Base-by-base conservation (phyloP, 1,140 invertebrate species). In the Globodera ellingtonae region DNA sequence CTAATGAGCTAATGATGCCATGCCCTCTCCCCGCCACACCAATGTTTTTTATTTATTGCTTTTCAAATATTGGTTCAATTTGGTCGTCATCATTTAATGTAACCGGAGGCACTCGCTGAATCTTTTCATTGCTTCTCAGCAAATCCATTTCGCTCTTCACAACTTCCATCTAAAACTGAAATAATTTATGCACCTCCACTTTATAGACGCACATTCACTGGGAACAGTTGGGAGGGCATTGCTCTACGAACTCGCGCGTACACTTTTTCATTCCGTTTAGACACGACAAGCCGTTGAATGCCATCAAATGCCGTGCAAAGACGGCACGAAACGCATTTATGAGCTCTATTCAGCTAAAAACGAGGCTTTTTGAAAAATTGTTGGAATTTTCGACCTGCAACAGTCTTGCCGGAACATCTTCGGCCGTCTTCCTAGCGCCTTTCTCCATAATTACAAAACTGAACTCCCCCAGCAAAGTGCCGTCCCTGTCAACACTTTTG, bases 381-480 rank as follows among this genome's bases (percentile, higher is more conserved):
- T 82, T 56, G 65, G 0, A 15, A 84, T 35, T 65, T 24, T 6
- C 13, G 50, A 62, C 56, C 56, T 62, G 56, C 56, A 62, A 62
- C 13, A 62, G 56, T 62, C 56, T 10, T 15, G 56, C 56, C 56
- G 56, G 56, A 10, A 62, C 73, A 56, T 52, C 48, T 52, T 71
- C 44, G 3, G 72, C 81, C 8, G 50, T 44, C 13, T 77, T 72
- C 18, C 84, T 77, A 24, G 75, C 65, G 18, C 84, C 84, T 48
- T 85, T 85, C 24, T 73, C 85, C 59, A 85, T 67, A 50, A 85
- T 86, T 5, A 86, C 6, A 18, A 86, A 85, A 50, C 75, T 59
- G 79, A 85, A 85, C 10, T 44, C 74, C 6, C 81, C 84, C 18
- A 35, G 24, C 21, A 69, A 21, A 24, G 80, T 84, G 50, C 82